Percentiles rank a stretch among this genome's conserved stretches.
These are phyloP conservation scores for Lycophotia porphyrea DNA, from an alignment of 2,888 invertebrate species.

Conservation along the genomic window DNA sequence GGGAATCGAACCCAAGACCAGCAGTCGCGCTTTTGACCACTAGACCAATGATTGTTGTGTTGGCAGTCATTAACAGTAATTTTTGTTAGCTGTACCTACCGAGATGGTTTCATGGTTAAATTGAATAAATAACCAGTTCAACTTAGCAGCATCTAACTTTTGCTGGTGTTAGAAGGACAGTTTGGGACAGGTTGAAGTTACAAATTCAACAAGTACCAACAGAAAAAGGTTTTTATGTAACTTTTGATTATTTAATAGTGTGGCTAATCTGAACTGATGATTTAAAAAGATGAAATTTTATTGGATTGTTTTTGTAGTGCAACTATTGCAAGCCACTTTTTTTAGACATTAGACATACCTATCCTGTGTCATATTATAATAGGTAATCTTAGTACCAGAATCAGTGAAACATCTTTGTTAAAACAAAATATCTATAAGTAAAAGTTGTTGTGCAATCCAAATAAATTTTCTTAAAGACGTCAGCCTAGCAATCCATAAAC, in stretches of 20 bases:
- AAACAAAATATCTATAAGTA: not conserved
- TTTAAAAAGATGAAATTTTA: not conserved
- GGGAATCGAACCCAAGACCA: too few relatives aligned
- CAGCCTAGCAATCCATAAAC: conserved; percentile 8
- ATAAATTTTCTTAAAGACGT: not conserved
- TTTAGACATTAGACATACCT: not conserved
- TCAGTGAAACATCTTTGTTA: not conserved
- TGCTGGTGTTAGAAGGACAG: not conserved
- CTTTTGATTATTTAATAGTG: not conserved
- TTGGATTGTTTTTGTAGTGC: not conserved
- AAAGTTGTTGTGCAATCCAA: not conserved
- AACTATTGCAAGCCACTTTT: not conserved
- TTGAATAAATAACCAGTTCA: not conserved
- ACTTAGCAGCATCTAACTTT: not conserved
- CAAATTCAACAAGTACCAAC: not conserved
- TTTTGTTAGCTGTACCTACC: not conserved
- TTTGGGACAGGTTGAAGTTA: not conserved
- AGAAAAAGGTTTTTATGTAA: not conserved
- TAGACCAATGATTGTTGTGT: not conserved
- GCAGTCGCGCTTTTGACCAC: too few relatives aligned
- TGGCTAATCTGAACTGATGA: not conserved
- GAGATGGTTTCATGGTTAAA: not conserved
- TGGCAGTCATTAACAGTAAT: not conserved
- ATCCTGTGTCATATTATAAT: not conserved
- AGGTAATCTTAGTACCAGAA: not conserved